phyloP scores from a whole-genome alignment of 2,113 vertebrate genomes.

The Halcyon malimbica region DNA sequence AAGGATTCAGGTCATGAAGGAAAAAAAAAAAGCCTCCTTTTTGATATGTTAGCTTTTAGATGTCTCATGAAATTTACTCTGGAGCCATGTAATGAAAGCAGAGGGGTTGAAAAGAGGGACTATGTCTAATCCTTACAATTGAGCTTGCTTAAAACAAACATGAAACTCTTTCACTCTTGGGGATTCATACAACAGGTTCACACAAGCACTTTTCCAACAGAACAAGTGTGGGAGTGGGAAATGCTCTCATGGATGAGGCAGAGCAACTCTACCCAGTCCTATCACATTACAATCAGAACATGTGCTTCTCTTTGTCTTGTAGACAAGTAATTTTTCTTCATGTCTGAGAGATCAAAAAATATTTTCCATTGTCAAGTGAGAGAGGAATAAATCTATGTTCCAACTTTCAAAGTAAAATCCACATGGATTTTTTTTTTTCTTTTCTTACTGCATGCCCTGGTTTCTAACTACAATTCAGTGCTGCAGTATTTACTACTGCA shows the following conservation, averaged over 20 bases:
- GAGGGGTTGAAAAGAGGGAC: not conserved
- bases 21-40: not conserved
- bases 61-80: not conserved
- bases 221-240: not conserved
- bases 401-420: not conserved
- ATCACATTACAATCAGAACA: not conserved
- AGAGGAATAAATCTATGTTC: not conserved
- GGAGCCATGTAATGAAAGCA: not conserved
- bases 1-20: not conserved
- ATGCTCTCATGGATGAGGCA: not conserved
- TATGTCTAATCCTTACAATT: not conserved
- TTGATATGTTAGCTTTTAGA: rapidly evolving
- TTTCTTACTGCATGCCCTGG: not conserved
- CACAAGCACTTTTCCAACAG: not conserved
- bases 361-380: not conserved
- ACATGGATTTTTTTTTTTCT: not conserved
- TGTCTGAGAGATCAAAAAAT: not conserved
- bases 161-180: not conserved
- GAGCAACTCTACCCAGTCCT: not conserved
- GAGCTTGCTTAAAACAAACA: not conserved
- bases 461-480: not conserved
- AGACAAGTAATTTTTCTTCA: not conserved
- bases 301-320: not conserved
- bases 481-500: not conserved
- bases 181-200: not conserved